These are phyloP conservation scores for Mizuhopecten yessoensis DNA, from an alignment of 1,140 invertebrate genomes.

Conservation along the genomic window DNA sequence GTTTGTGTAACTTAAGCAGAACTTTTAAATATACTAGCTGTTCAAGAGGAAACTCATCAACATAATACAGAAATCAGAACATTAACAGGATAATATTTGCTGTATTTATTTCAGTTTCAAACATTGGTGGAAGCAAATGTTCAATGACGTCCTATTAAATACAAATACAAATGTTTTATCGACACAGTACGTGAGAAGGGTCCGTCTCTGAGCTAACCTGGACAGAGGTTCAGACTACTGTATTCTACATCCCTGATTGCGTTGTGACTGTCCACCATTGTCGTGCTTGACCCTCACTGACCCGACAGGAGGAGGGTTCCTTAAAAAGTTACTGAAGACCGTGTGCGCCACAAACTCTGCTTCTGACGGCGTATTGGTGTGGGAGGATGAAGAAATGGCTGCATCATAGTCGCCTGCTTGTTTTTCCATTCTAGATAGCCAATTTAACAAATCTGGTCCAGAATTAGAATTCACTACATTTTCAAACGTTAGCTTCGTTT, in stretches of 20 bases:
- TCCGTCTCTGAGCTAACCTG: background rate
- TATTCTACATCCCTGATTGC: background rate
- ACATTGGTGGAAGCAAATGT: too few relatives aligned
- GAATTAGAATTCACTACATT: conserved; percentile 58
- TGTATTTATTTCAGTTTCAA: too few relatives aligned
- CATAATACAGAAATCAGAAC: too few relatives aligned
- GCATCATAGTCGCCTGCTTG: conserved; percentile 68
- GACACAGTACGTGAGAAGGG: background rate
- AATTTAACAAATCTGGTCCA: conserved; percentile 64
- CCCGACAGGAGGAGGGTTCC: conserved; percentile 54
- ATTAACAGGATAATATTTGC: too few relatives aligned
- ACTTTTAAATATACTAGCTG: too few relatives aligned
- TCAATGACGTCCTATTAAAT: too few relatives aligned
- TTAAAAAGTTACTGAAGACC: conserved; percentile 49
- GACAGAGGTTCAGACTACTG: background rate
- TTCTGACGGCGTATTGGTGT: conserved; percentile 30
- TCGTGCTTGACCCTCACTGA: conserved; percentile 46
- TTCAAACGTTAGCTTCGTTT: conserved; percentile 65
- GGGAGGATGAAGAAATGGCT: conserved; percentile 51
- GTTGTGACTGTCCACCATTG: background rate
- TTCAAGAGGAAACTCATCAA: too few relatives aligned
- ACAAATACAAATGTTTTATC: background rate
- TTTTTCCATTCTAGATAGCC: conserved; percentile 62
- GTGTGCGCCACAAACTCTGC: conserved; percentile 56
- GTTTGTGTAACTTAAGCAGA: too few relatives aligned